phyloP scores from a whole-genome alignment of 64 coral and sea anemone genomes.

The Stichodactyla helianthus region DNA sequence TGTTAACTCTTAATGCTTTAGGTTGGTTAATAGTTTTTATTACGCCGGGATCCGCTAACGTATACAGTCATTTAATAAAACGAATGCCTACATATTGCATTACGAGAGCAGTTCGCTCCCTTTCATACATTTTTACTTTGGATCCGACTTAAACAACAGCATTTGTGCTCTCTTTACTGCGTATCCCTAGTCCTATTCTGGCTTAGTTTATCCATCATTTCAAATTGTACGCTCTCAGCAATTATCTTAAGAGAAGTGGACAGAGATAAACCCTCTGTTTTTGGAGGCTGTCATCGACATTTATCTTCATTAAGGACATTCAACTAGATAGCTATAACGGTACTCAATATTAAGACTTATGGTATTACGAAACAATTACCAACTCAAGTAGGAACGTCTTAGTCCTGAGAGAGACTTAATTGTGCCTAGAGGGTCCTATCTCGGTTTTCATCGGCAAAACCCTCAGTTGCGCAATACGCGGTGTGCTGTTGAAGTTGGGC shows the following conservation, averaged over 20 bases:
- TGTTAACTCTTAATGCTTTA: too few relatives aligned
- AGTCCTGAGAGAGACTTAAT: slow-evolving; percentile 10
- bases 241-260: slow-evolving; percentile 5
- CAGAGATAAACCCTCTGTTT: background rate
- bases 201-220: background rate
- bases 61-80: too few relatives aligned
- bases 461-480: background rate
- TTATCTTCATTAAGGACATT: slow-evolving; percentile 1
- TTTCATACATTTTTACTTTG: background rate
- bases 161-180: background rate
- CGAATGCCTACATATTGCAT: too few relatives aligned
- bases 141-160: too few relatives aligned
- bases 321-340: background rate
- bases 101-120: too few relatives aligned
- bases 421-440: slow-evolving; percentile 10
- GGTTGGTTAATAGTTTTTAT: too few relatives aligned
- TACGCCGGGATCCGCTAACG: too few relatives aligned
- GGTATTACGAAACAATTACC: slow-evolving; percentile 1
- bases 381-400: background rate
- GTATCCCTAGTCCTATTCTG: background rate
- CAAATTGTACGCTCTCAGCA: background rate
- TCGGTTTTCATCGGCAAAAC: background rate
- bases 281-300: background rate
- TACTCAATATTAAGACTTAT: background rate
- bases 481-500: background rate